Evolutionary conservation across 2,797 vertebrate species (phyloP).

Genomic region (Pseudotriccus pelzelni): DNA sequence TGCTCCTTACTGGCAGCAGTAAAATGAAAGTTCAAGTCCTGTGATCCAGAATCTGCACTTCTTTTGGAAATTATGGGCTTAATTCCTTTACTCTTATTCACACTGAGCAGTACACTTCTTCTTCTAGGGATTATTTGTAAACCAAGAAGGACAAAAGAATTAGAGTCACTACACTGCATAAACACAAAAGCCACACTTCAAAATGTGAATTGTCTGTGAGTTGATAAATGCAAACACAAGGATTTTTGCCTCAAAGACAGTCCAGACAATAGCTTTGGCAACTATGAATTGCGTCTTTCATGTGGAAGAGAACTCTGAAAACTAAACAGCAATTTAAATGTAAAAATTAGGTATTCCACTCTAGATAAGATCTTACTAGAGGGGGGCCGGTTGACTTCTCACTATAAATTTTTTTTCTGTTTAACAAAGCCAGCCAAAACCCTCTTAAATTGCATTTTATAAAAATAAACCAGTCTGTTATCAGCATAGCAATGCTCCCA

Average conservation of each 20-base stretch:
- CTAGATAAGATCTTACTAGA: constrained; percentile 49
- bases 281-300: background rate
- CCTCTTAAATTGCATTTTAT: background rate
- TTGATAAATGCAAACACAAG: background rate
- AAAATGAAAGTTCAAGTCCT: background rate
- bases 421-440: constrained; percentile 15
- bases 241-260: background rate
- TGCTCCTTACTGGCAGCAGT: background rate
- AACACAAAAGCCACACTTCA: background rate
- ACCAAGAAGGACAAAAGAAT: background rate
- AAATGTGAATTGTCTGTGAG: background rate
- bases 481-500: constrained; percentile 14
- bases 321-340: background rate
- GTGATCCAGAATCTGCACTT: background rate
- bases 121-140: background rate
- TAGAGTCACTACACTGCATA: background rate
- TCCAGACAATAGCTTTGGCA: background rate
- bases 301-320: constrained; percentile 3
- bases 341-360: background rate
- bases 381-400: background rate
- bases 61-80: background rate
- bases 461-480: constrained; percentile 27
- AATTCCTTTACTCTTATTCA: background rate
- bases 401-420: background rate
- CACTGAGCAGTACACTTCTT: background rate